phyloP scores from a whole-genome alignment of 2,888 invertebrate genomes.

The Drosophila ustulata region DNA sequence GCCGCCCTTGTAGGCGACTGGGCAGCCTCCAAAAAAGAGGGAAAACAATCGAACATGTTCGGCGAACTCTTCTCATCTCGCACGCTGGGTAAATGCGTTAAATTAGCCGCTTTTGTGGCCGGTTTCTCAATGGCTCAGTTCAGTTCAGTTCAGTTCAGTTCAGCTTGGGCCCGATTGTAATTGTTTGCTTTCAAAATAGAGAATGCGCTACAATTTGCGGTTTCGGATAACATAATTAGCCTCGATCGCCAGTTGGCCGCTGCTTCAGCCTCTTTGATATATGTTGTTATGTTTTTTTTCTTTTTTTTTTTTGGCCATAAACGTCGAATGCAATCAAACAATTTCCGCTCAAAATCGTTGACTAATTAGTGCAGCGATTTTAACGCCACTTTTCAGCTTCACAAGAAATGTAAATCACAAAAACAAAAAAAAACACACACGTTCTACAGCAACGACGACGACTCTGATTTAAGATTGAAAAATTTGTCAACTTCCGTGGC shows the following conservation, averaged over 20 bases:
- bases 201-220: slow-evolving; percentile 18
- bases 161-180: slow-evolving; percentile 38
- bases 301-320: slow-evolving; percentile 44
- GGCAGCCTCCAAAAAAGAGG: not conserved
- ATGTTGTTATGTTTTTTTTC: not conserved
- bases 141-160: slow-evolving; percentile 21
- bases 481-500: slow-evolving; percentile 77
- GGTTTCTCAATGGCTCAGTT: slow-evolving; percentile 30
- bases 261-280: not conserved
- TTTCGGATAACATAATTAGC: slow-evolving; percentile 46
- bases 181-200: slow-evolving; percentile 45
- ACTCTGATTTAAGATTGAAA: slow-evolving; percentile 36
- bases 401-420: not conserved
- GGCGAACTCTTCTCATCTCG: slow-evolving; percentile 39
- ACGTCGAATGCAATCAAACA: slow-evolving; percentile 64
- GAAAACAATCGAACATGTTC: slow-evolving; percentile 2
- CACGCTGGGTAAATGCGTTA: slow-evolving; percentile 74
- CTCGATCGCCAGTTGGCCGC: slow-evolving; percentile 29
- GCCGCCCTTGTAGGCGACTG: slow-evolving; percentile 46
- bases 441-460: slow-evolving; percentile 17
- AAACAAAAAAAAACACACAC: slow-evolving; percentile 42
- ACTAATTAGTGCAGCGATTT: slow-evolving; percentile 70
- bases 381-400: slow-evolving; percentile 40
- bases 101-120: slow-evolving; percentile 78
- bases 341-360: slow-evolving; percentile 68